These are phyloP conservation scores for Acanthurus tractus DNA, from an alignment of 2,797 vertebrate genomes.

Conservation along the genomic window DNA sequence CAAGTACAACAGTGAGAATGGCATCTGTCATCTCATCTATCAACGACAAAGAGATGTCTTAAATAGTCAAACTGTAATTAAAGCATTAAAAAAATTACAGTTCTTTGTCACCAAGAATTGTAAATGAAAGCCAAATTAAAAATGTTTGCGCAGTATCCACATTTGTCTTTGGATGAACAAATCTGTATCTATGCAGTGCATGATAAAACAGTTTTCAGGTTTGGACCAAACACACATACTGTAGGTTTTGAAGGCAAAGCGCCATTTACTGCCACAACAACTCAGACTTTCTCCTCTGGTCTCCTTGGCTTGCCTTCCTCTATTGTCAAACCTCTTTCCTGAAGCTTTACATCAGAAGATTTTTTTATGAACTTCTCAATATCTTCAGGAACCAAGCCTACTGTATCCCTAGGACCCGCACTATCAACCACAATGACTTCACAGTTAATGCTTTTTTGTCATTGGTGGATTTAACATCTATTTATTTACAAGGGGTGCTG, in stretches of 20 bases:
- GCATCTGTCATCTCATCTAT: neutral
- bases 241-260: conserved; percentile 11
- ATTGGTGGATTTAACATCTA: conserved; percentile 1
- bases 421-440: conserved; percentile 18
- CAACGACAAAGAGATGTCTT: neutral
- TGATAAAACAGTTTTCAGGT: conserved; percentile 23
- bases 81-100: neutral
- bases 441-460: conserved; percentile 5
- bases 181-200: conserved; percentile 39
- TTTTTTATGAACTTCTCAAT: conserved; percentile 18
- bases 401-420: conserved; percentile 20
- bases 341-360: conserved; percentile 18
- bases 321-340: conserved; percentile 10
- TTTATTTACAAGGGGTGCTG: neutral
- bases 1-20: neutral
- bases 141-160: neutral
- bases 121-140: conserved; percentile 4
- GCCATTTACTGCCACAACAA: conserved; percentile 18
- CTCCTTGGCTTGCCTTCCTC: conserved; percentile 3
- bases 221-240: conserved; percentile 23
- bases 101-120: conserved; percentile 13
- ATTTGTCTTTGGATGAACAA: conserved; percentile 11
- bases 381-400: conserved; percentile 50
- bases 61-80: neutral
- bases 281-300: conserved; percentile 9